A percentile compares a stretch with the other conserved stretches of the same genome.
Evolutionary conservation across 2,888 invertebrate genomes (phyloP).

Genomic region (Zhuqinia jingwanae): DNA sequence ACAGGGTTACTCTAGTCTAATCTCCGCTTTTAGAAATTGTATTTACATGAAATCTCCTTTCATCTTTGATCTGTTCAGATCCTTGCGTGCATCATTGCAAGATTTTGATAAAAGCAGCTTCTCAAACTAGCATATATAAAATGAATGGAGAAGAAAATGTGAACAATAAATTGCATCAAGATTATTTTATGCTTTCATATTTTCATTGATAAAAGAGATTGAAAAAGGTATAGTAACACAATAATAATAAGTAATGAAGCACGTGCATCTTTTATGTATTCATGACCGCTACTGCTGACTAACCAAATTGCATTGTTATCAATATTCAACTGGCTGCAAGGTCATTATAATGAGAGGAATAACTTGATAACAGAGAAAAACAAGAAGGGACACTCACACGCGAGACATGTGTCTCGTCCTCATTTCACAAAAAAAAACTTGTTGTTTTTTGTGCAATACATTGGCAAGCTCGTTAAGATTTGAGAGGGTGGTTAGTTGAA

Average conservation of each 20-base stretch:
- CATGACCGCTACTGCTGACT: background rate
- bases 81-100: no score
- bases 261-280: background rate
- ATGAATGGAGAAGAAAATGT: no score
- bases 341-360: slow-evolving; percentile 30
- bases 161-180: background rate
- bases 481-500: slow-evolving; percentile 17
- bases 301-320: slow-evolving; percentile 16
- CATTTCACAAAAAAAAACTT: no score
- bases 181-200: background rate
- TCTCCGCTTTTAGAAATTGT: background rate
- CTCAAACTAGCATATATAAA: no score
- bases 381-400: background rate
- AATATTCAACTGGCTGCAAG: slow-evolving; percentile 7
- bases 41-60: slow-evolving; percentile 7
- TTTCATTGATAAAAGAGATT: background rate
- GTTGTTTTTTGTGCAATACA: background rate
- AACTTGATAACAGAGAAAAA: slow-evolving; percentile 25
- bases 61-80: no score
- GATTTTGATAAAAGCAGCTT: no score
- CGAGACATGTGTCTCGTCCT: no score
- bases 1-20: background rate
- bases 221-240: no score
- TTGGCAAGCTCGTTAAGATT: slow-evolving; percentile 37
- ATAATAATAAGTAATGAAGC: background rate